phyloP scores from a whole-genome alignment of 2,113 vertebrate genomes.

The Caloenas nicobarica region DNA sequence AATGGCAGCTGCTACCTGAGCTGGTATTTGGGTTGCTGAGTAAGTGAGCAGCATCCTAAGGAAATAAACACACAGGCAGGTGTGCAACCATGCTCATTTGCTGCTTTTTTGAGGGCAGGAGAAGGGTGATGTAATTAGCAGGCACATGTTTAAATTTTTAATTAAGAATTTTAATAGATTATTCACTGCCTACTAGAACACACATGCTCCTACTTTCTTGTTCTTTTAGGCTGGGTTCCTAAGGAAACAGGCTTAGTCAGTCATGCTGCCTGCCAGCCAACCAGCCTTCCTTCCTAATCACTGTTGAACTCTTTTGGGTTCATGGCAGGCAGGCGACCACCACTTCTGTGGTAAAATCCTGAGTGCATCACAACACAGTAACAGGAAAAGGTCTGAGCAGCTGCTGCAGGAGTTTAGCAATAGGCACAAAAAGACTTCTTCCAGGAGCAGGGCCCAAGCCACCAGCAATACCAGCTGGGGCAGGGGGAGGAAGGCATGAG shows the following conservation, averaged over 20 bases:
- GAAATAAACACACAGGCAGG: slow-evolving; percentile 55
- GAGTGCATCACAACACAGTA: slow-evolving; percentile 12
- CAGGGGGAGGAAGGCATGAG: neutral
- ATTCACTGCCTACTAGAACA: slow-evolving; percentile 60
- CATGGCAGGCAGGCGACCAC: neutral
- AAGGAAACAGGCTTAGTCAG: slow-evolving; percentile 62
- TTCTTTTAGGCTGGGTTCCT: slow-evolving; percentile 55
- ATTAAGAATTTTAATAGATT: slow-evolving; percentile 69
- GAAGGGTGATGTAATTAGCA: slow-evolving; percentile 65
- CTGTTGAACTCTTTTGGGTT: neutral
- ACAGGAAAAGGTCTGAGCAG: slow-evolving; percentile 15
- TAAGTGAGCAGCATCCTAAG: slow-evolving; percentile 58
- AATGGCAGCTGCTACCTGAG: slow-evolving; percentile 66
- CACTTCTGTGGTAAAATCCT: slow-evolving; percentile 16
- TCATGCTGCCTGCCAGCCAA: slow-evolving; percentile 29
- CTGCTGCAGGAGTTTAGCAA: neutral
- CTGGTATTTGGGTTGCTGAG: slow-evolving; percentile 51
- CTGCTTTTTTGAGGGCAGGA: slow-evolving; percentile 52
- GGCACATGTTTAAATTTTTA: slow-evolving; percentile 68
- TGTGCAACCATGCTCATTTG: slow-evolving; percentile 55
- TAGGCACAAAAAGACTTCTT: neutral
- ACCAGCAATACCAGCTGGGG: neutral
- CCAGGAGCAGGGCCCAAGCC: neutral
- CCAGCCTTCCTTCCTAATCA: slow-evolving; percentile 41
- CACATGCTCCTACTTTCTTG: slow-evolving; percentile 49